Evolutionary conservation across 2,797 vertebrate species (phyloP).

Genomic region (Chloroceryle inda): DNA sequence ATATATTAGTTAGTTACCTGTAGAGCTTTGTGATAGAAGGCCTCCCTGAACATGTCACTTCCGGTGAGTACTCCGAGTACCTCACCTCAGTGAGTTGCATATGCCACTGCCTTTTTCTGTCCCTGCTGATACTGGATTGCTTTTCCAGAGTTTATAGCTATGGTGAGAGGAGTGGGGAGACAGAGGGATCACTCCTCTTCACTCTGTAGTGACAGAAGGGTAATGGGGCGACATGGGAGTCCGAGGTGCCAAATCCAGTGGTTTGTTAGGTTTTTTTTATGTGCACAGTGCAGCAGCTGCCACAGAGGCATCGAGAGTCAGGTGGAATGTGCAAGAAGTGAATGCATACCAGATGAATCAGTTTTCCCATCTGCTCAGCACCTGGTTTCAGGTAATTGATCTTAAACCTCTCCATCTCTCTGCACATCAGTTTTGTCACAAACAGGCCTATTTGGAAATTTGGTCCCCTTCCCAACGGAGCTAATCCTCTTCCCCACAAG

Average conservation of each 20-base stretch:
- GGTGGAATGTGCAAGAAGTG: conserved; percentile 3
- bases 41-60: background rate
- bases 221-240: accelerated
- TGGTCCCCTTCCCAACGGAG: background rate
- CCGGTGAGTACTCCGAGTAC: background rate
- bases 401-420: background rate
- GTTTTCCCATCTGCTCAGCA: conserved; percentile 28
- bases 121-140: accelerated
- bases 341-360: background rate
- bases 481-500: background rate
- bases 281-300: background rate
- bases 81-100: background rate
- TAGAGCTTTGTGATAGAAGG: background rate
- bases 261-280: background rate
- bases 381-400: conserved; percentile 36
- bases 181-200: background rate
- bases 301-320: background rate
- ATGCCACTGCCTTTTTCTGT: background rate
- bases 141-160: background rate
- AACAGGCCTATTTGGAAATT: background rate
- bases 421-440: background rate
- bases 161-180: background rate
- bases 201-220: background rate
- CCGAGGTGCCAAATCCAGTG: background rate
- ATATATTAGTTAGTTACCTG: background rate